phyloP scores from a whole-genome alignment of 2,888 invertebrate species.

The Caenorhabditis sp. region DNA sequence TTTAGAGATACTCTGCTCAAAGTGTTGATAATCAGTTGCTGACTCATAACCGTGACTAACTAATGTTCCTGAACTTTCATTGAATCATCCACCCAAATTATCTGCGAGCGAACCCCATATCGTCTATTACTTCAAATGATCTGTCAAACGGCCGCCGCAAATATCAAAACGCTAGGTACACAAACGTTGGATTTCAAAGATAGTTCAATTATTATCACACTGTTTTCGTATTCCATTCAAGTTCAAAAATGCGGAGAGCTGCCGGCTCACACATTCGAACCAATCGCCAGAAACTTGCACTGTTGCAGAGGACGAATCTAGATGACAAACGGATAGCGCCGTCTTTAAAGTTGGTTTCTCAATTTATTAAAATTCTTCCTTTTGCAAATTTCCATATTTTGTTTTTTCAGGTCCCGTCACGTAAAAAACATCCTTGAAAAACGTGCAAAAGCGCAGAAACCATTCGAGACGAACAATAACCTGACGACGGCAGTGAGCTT shows the following conservation, averaged over 20 bases:
- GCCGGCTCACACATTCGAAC: conserved; percentile 52
- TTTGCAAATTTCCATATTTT: not conserved
- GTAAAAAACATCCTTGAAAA: conserved; percentile 34
- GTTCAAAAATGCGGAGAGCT: conserved; percentile 49
- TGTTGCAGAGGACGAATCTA: conserved; percentile 45
- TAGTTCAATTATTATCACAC: conserved; percentile 19
- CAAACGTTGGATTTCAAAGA: conserved; percentile 39
- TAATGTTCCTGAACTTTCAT: not conserved
- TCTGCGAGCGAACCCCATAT: conserved; percentile 5
- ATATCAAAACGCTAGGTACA: conserved; percentile 15
- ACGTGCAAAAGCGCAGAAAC: conserved; percentile 26
- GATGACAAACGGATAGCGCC: conserved; percentile 46
- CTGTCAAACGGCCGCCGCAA: conserved; percentile 58
- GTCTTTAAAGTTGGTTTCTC: conserved; percentile 25
- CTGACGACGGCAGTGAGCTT: conserved; percentile 8
- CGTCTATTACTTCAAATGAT: conserved; percentile 21
- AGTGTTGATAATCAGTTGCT: too few species aligned
- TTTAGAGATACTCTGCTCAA: too few species aligned
- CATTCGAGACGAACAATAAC: conserved; percentile 3
- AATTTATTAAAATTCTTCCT: too few species aligned
- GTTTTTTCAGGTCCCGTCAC: conserved; percentile 38
- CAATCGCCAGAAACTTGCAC: conserved; percentile 49
- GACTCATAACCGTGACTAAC: too few species aligned
- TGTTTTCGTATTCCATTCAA: not conserved
- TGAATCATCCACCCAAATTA: not conserved